Base-by-base conservation (phyloP, 2,888 invertebrate species). In the Bugulina stolonifera region DNA sequence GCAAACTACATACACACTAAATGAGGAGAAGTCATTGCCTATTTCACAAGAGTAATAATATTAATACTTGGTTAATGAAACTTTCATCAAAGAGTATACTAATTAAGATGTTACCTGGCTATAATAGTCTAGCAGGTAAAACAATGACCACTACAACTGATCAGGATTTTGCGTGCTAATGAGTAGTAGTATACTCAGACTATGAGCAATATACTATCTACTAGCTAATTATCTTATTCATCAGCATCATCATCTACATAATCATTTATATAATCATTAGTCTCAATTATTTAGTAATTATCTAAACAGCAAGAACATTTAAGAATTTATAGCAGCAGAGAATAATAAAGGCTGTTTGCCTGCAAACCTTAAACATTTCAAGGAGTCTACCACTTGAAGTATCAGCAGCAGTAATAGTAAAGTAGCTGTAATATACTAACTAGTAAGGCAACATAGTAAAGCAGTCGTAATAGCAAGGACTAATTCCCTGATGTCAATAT, bases 281-380 rank as follows among this genome's bases (percentile, higher is more conserved):
- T 57, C 57, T 57, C 57, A 18, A 57, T 64, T 34, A 64, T 32
- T 64, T 27, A 64, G 27, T 14, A 14, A 64, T 64, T 64, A 64
- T 25, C 64, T 64, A 25, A 64, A 64, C 64, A 27, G 22, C 64
- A 14, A 64, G 25, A n/a, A n/a, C n/a, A n/a, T 64, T 22, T n/a
- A 64, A 64, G 18, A 27, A 5, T 64, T 64, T 27, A 64, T n/a
- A 25, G 29, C 32, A 29, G 32, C 43, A 43, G 10, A 43, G 18
- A n/a, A n/a, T n/a, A n/a, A n/a, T n/a, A n/a, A n/a, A n/a, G n/a
- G n/a, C n/a, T n/a, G n/a, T n/a, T n/a, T n/a, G n/a, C n/a, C n/a
- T n/a, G n/a, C n/a, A n/a, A n/a, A n/a, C n/a, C n/a, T n/a, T n/a
- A n/a, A n/a, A n/a, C n/a, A n/a, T n/a, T n/a, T n/a, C n/a, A n/a